Base-by-base conservation (phyloP, 2,888 invertebrate species). In the Volucella inanis region DNA sequence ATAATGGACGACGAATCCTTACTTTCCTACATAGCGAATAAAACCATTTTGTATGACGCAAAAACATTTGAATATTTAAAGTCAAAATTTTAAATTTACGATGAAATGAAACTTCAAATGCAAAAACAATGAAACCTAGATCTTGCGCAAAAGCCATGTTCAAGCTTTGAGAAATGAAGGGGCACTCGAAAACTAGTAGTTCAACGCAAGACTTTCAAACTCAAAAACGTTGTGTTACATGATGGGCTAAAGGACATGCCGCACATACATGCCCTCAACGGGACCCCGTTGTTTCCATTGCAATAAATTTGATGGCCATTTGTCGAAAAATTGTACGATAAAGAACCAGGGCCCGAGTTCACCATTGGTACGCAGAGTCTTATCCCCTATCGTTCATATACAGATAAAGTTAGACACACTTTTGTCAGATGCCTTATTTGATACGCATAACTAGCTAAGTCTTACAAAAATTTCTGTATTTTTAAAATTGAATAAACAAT, bases 191-290 rank as follows among this genome's bases (percentile, higher is more conserved):
- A 22, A 22, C 59, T 10, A n/a, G 18, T 67, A 14, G 22, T 14
- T 55, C 45, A 45, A 10, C 54, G 8, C 61, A 61, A 39, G 50
- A 61, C 14, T n/a, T 14, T 14, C 43, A 52, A 52, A 2, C 22
- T 10, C 71, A 71, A 71, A 71, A 59, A 71, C 71, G 71, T 3
- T 71, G 59, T 52, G 14, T 50, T 52, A 71, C 50, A 1, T 71
- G 71, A 4, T 49, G 70, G 39, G 50, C 50, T 39, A 71, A 71
- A 71, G 50, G 41, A 14, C 55, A 57, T 57, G n/a, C 57, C 14
- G 39, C 57, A 4, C 4, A 39, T 1, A 11, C 2, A 3, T 55
- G 55, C 31, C 38, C 55, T 55, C 55, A 55, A 57, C 41, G 15
- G 41, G 57, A n/a, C n/a, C n/a, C n/a, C n/a, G n/a, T n/a, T n/a